Base-by-base conservation (phyloP, 2,113 vertebrate species). In the human (Homo sapiens) region DNA sequence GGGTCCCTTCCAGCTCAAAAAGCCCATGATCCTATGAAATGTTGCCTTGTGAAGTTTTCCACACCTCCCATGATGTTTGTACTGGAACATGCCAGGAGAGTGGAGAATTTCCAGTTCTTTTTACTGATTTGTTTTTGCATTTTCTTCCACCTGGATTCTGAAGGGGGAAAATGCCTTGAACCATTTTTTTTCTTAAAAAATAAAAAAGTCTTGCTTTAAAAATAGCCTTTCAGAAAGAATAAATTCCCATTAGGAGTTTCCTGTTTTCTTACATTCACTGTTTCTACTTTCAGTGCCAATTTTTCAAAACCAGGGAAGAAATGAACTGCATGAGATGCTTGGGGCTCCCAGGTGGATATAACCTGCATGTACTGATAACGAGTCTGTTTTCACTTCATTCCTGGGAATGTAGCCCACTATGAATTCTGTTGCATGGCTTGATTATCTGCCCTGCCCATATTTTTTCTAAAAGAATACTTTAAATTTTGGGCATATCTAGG, bases 41-140 rank as follows among this genome's bases (percentile, higher is more conserved):
- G 17, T 22, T 81, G 79, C 72, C 64, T 80, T 55, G 76, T 75
- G 81, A 76, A 59, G 52, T 90, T 93, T 87, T 45, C 66, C 93
- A 84, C 64, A 32, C 75, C 57, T 88, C 73, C 79, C 12, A 5
- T 80, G 73, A 25, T 93, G 83, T 97, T 94, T 96, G 70, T 93
- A 23, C 92, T 96, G 92, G 96, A 93, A 76, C 73, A 52, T 50
- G 48, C 7, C 45, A 70, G 30, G 52, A 27, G 27, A 97, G 61
- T 82, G 35, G 66, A 94, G 45, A 95, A 73, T 82, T 91, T 93
- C 86, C 83, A 93, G n/a, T 81, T 72, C 82, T 79, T 93, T 97
- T 78, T 92, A 85, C 73, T 87, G 90, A 97, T 93, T 96, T 97
- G 52, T 94, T 89, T 98, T 97, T 94, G 43, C 79, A 70, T 94